Percentiles rank a stretch among this genome's conserved stretches.
Conservation (phyloP, 2,888 invertebrate species). For the Plebejus anna region DNA sequence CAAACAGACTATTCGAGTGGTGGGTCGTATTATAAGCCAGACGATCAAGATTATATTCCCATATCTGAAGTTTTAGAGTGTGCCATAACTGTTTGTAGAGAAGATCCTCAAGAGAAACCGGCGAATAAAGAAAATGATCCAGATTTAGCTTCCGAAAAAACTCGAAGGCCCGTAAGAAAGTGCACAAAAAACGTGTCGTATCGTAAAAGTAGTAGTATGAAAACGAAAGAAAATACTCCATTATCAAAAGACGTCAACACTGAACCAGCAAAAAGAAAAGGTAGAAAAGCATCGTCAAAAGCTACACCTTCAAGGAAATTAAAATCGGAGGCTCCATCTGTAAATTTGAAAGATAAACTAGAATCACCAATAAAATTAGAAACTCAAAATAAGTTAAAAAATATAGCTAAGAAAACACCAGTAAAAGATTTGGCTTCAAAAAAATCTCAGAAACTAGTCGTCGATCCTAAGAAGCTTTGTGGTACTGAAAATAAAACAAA, state of each 20-base stretch:
- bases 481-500: slow-evolving; percentile 35
- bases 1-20: slow-evolving; percentile 82
- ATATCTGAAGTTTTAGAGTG: slow-evolving; percentile 52
- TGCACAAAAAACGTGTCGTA: slow-evolving; percentile 74
- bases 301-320: slow-evolving; percentile 39
- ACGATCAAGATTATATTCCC: slow-evolving; percentile 76
- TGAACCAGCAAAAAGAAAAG: slow-evolving; percentile 42
- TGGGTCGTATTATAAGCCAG: slow-evolving; percentile 82
- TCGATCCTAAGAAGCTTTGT: background rate
- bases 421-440: slow-evolving; percentile 49
- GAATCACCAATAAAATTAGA: slow-evolving; percentile 57
- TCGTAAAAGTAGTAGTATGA: slow-evolving; percentile 44
- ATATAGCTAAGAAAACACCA: slow-evolving; percentile 56
- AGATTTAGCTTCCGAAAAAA: slow-evolving; percentile 38
- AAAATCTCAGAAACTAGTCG: slow-evolving; percentile 35
- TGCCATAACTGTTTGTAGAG: slow-evolving; percentile 43
- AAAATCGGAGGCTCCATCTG: slow-evolving; percentile 30
- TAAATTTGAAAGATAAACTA: slow-evolving; percentile 32
- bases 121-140: slow-evolving; percentile 39
- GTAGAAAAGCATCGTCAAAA: slow-evolving; percentile 37
- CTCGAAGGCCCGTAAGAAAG: slow-evolving; percentile 60
- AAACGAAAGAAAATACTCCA: slow-evolving; percentile 46
- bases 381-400: slow-evolving; percentile 58
- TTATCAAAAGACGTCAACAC: slow-evolving; percentile 46
- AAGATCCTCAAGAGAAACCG: slow-evolving; percentile 41